Evolutionary conservation across 2,113 vertebrate genomes (phyloP).

Genomic region (Alaudala cheleensis): DNA sequence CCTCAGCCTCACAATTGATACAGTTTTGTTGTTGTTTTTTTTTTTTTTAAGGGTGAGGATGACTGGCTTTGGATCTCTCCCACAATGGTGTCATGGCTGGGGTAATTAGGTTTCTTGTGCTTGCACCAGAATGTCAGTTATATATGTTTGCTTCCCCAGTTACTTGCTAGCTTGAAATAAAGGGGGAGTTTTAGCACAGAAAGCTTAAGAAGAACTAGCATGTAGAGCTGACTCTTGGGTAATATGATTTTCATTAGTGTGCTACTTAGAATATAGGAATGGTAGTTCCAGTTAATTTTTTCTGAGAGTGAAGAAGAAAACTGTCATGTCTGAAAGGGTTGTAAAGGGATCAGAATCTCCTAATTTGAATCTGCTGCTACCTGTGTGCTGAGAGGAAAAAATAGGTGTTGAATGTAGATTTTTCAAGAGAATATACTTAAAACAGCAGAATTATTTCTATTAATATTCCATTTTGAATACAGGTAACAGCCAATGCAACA

Average conservation of each 20-base stretch:
- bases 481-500: conserved; percentile 10
- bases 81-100: accelerated
- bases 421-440: conserved; percentile 17
- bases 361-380: neutral
- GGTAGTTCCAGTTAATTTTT: conserved; percentile 20
- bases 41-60: too few relatives aligned
- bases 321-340: conserved; percentile 1
- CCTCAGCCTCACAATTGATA: neutral
- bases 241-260: neutral
- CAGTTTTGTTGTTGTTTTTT: neutral
- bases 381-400: neutral
- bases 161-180: neutral
- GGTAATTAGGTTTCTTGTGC: neutral
- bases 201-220: neutral
- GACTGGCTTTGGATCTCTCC: neutral
- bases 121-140: neutral
- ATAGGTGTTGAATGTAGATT: conserved; percentile 13
- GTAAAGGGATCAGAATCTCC: conserved; percentile 23
- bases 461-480: conserved; percentile 33
- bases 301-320: conserved; percentile 12
- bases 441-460: conserved; percentile 35
- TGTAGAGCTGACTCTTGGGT: neutral
- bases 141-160: neutral
- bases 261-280: conserved; percentile 33
- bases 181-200: neutral